A percentile compares a stretch with the other conserved stretches of the same genome.
phyloP scores from a whole-genome alignment of 2,113 vertebrate species.

The Leucopsar rothschildi region DNA sequence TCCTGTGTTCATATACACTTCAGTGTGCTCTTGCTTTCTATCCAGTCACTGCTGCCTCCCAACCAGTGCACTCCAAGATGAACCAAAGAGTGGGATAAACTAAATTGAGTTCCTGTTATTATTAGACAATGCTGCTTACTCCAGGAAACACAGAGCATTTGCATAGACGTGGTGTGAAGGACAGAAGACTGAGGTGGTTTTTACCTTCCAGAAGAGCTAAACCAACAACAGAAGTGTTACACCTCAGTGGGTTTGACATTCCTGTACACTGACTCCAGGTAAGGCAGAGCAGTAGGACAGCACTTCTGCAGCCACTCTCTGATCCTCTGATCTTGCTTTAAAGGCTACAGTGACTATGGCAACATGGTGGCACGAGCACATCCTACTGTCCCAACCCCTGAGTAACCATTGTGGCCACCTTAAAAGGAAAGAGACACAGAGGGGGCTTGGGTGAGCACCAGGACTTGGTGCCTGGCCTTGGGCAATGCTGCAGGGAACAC shows the following conservation, averaged over 20 bases:
- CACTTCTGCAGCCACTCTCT: not conserved
- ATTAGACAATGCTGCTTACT: not conserved
- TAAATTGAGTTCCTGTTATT: not conserved
- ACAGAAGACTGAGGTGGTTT: not conserved
- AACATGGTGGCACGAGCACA: not conserved
- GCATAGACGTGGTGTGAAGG: not conserved
- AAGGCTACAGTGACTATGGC: not conserved
- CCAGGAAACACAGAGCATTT: not conserved
- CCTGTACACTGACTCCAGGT: not conserved
- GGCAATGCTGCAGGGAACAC: not conserved
- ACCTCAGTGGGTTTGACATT: not conserved
- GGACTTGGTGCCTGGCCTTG: not conserved
- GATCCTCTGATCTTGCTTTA: not conserved
- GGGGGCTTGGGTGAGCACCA: not conserved
- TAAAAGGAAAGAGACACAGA: not conserved
- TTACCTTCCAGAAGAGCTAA: not conserved
- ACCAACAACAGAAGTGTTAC: not conserved
- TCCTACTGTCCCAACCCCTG: not conserved
- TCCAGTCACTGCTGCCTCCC: not conserved
- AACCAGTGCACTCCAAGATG: fast-evolving
- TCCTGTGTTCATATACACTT: not conserved
- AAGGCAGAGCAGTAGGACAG: not conserved
- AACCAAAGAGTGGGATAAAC: not conserved
- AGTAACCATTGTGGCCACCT: not conserved
- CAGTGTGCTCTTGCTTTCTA: not conserved